A percentile compares a stretch with the other conserved stretches of the same genome.
Evolutionary conservation across 1,140 invertebrate species (phyloP).

Genomic region (Grapholita molesta): DNA sequence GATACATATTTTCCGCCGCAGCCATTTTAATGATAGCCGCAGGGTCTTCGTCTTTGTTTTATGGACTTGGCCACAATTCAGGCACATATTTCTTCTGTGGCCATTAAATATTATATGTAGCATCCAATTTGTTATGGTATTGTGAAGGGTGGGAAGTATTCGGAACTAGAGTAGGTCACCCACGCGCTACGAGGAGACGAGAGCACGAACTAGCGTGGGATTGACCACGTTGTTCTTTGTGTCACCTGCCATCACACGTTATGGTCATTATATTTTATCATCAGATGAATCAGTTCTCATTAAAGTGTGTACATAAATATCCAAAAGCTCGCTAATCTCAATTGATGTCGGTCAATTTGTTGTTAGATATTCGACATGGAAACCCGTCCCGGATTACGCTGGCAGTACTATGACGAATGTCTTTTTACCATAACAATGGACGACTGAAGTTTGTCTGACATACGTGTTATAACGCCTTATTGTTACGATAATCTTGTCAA

Average conservation of each 20-base stretch:
- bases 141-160: constrained; percentile 24
- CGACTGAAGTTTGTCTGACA: constrained; percentile 34
- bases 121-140: background rate
- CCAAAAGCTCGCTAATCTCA: background rate
- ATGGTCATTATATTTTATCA: constrained; percentile 22
- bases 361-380: constrained; percentile 22
- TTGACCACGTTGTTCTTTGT: constrained; percentile 24
- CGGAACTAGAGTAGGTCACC: constrained; percentile 35
- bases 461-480: constrained; percentile 36
- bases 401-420: constrained; percentile 45
- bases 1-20: background rate
- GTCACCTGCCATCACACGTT: constrained; percentile 26
- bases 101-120: background rate
- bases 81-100: background rate
- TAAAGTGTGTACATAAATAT: background rate
- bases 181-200: constrained; percentile 26
- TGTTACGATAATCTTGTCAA: constrained; percentile 42
- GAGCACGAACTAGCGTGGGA: constrained; percentile 37
- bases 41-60: background rate
- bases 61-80: background rate
- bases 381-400: constrained; percentile 29
- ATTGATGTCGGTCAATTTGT: constrained; percentile 28
- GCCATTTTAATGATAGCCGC: background rate
- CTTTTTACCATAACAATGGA: constrained; percentile 48
- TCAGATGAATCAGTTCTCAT: background rate